Conservation (phyloP, 2,888 invertebrate species). For the Allophyes oxyacanthae region DNA sequence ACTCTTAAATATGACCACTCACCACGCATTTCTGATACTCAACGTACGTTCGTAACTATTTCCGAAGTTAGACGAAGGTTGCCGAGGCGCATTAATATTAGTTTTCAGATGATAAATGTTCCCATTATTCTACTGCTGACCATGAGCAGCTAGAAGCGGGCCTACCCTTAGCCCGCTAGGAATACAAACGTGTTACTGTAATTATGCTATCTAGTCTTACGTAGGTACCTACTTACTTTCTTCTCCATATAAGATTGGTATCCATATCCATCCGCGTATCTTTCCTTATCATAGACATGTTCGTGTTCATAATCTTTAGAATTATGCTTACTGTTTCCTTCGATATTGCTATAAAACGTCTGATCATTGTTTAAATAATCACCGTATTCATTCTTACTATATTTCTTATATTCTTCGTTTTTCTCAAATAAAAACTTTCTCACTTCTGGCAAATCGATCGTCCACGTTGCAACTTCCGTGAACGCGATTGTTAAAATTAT, state of each 20-base stretch:
- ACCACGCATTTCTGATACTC: no score
- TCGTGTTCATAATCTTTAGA: conserved; percentile 50
- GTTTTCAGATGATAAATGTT: no score
- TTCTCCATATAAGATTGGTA: conserved; percentile 75
- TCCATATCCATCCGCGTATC: conserved; percentile 69
- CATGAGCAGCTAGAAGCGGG: no score
- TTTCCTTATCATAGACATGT: conserved; percentile 41
- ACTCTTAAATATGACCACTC: no score
- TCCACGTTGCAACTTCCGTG: conserved; percentile 74
- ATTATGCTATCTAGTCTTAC: background rate
- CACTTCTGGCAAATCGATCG: conserved; percentile 77
- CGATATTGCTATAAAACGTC: conserved; percentile 63
- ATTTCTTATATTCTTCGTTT: conserved; percentile 52
- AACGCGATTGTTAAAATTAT: conserved; percentile 59
- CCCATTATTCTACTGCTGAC: no score
- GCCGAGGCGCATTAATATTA: no score
- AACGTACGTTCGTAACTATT: no score
- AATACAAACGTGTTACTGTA: no score
- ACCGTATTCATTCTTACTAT: conserved; percentile 32
- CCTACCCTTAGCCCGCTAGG: no score
- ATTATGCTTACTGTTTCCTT: conserved; percentile 66
- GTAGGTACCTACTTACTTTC: conserved; percentile 66
- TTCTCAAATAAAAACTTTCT: conserved; percentile 71
- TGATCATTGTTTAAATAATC: conserved; percentile 45
- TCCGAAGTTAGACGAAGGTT: no score